Evolutionary conservation across 1,140 invertebrate species (phyloP).

Genomic region (Trigoniulus corallinus): DNA sequence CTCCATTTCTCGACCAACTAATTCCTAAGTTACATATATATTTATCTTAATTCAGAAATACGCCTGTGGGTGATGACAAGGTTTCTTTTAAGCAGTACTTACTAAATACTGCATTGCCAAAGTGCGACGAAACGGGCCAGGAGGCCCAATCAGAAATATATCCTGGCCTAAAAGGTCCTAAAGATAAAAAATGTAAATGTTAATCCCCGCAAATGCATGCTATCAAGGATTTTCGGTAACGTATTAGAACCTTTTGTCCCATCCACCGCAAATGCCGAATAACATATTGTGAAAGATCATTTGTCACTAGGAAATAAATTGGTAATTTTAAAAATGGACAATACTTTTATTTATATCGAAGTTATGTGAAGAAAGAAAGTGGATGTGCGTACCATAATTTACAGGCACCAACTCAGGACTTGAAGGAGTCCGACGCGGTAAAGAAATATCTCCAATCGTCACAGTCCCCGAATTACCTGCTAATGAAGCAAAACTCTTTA

Average conservation of each 20-base stretch:
- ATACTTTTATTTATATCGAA: neutral
- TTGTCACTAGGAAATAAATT: slow-evolving; percentile 14
- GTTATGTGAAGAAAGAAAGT: slow-evolving; percentile 7
- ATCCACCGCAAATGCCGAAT: slow-evolving; percentile 78
- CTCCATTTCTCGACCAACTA: slow-evolving; percentile 77
- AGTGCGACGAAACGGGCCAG: slow-evolving; percentile 57
- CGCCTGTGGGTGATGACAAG: too few species aligned
- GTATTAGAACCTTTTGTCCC: slow-evolving; percentile 79
- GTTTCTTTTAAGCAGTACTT: slow-evolving; percentile 5
- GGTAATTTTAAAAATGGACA: slow-evolving; percentile 9
- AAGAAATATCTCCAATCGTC: slow-evolving; percentile 56
- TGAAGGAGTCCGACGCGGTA: slow-evolving; percentile 40
- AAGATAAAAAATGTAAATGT: slow-evolving; percentile 16
- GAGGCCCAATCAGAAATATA: slow-evolving; percentile 82
- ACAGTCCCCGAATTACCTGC: slow-evolving; percentile 22
- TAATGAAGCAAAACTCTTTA: neutral
- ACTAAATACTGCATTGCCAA: slow-evolving; percentile 62
- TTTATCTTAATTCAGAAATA: too few species aligned
- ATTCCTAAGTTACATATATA: slow-evolving; percentile 31
- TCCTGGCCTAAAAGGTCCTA: slow-evolving; percentile 70
- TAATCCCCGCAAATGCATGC: neutral
- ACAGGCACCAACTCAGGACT: slow-evolving; percentile 62
- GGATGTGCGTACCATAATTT: slow-evolving; percentile 46
- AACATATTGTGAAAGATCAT: slow-evolving; percentile 47
- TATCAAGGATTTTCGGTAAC: too few species aligned